A percentile compares a stretch with the other conserved stretches of the same genome.
phyloP scores from a whole-genome alignment of 2,113 vertebrate genomes.

The Polyodon spathula region DNA sequence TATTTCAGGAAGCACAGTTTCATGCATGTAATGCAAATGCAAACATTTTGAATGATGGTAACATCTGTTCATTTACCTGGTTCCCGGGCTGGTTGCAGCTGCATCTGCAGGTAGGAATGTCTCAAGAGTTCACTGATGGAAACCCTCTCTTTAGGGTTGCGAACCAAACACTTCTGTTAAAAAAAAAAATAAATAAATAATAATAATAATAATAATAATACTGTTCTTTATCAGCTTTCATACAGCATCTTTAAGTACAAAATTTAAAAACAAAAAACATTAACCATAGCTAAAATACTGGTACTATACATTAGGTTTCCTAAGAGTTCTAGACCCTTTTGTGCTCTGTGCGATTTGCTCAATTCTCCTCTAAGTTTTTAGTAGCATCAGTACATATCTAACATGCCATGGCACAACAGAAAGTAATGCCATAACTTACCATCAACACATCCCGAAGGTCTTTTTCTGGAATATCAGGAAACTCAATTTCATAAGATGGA shows the following conservation, averaged over 20 bases:
- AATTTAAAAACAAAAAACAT: neutral
- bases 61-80: constrained; percentile 53
- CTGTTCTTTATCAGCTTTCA: too few species aligned
- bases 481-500: constrained; percentile 71
- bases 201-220: too few species aligned
- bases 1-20: too few species aligned
- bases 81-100: constrained; percentile 50
- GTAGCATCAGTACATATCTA: too few species aligned
- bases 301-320: neutral
- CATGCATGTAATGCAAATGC: too few species aligned
- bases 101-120: constrained; percentile 84
- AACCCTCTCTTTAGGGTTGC: constrained; percentile 81
- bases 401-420: too few species aligned
- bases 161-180: constrained; percentile 72
- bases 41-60: too few species aligned
- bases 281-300: too few species aligned
- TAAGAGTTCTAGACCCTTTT: neutral
- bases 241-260: too few species aligned
- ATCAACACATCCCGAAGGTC: constrained; percentile 87
- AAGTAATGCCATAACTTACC: constrained; percentile 46
- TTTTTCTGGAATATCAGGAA: constrained; percentile 81
- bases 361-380: too few species aligned
- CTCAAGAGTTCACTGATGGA: constrained; percentile 75
- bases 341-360: too few species aligned
- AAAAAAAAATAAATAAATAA: too few species aligned